Conservation (phyloP, 2,113 vertebrate species). For the Fukomys damarensis region DNA sequence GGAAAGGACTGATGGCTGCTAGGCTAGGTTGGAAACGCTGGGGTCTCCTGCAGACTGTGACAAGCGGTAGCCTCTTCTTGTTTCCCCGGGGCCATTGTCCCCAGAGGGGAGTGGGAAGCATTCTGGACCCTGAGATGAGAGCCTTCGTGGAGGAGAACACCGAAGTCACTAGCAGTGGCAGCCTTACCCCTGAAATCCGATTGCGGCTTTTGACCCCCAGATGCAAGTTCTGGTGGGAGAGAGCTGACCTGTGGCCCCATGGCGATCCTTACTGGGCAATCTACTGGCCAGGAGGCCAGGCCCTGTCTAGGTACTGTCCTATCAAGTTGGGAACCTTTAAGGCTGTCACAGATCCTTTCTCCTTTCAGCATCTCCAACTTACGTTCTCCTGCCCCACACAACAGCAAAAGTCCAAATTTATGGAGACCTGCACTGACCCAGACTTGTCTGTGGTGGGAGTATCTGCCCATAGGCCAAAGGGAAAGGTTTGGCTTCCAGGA, state of each 20-base stretch:
- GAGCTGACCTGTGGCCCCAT: slow-evolving; percentile 94
- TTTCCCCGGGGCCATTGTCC: not conserved
- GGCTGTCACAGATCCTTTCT: not conserved
- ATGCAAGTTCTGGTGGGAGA: slow-evolving; percentile 94
- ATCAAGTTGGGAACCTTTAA: not conserved
- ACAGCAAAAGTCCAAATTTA: not conserved
- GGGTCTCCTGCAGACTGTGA: not conserved
- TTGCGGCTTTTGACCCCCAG: slow-evolving; percentile 92
- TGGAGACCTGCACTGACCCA: too few relatives aligned
- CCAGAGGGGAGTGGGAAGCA: slow-evolving; percentile 21
- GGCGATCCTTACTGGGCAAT: slow-evolving; percentile 95
- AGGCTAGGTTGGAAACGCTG: not conserved
- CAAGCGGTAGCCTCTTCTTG: not conserved
- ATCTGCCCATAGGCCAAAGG: not conserved
- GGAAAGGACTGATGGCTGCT: slow-evolving; percentile 51
- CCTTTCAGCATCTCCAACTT: not conserved
- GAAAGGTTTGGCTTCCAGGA: not conserved
- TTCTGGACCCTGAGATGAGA: slow-evolving; percentile 80
- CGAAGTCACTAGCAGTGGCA: slow-evolving; percentile 86
- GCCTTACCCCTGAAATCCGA: slow-evolving; percentile 93
- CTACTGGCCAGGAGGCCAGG: slow-evolving; percentile 98
- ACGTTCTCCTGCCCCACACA: not conserved
- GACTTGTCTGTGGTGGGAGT: not conserved
- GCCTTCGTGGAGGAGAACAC: slow-evolving; percentile 92
- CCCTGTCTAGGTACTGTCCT: slow-evolving; percentile 89